Percentiles rank a stretch among this genome's conserved stretches.
Evolutionary conservation across 2,113 vertebrate species (phyloP).

Genomic region (Girardinichthys multiradiatus): DNA sequence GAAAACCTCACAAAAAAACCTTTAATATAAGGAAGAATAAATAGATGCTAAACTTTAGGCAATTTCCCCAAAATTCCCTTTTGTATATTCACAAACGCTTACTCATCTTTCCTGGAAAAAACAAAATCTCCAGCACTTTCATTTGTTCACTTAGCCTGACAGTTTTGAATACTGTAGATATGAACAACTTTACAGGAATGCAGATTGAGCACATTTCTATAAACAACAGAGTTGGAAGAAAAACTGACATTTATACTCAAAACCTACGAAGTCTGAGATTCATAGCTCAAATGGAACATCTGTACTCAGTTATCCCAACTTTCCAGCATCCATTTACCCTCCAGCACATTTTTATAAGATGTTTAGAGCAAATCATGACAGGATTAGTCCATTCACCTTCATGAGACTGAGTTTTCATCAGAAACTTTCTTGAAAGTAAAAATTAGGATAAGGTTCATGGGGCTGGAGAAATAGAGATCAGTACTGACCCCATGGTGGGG

Average conservation of each 20-base stretch:
- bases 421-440: not conserved
- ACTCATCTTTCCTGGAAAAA: not conserved
- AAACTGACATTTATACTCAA: constrained; percentile 35
- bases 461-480: not conserved
- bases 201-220: constrained; percentile 30
- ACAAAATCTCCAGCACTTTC: constrained; percentile 3
- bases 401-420: constrained; percentile 1
- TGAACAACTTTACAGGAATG: constrained; percentile 40
- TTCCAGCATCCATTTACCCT: constrained; percentile 28
- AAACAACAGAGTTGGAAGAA: constrained; percentile 48
- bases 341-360: not conserved
- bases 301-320: constrained; percentile 44
- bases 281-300: constrained; percentile 45
- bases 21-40: not conserved
- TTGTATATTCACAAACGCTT: not conserved
- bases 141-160: constrained; percentile 3
- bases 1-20: not conserved
- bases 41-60: not conserved
- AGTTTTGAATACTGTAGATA: constrained; percentile 15
- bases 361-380: constrained; percentile 32
- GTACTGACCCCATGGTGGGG: constrained; percentile 92
- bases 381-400: not conserved
- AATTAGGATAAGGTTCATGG: not conserved
- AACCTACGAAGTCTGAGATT: constrained; percentile 24
- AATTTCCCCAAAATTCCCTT: no score